Evolutionary conservation across 2,113 vertebrate genomes (phyloP).

Genomic region (Pomatostomus ruficeps): DNA sequence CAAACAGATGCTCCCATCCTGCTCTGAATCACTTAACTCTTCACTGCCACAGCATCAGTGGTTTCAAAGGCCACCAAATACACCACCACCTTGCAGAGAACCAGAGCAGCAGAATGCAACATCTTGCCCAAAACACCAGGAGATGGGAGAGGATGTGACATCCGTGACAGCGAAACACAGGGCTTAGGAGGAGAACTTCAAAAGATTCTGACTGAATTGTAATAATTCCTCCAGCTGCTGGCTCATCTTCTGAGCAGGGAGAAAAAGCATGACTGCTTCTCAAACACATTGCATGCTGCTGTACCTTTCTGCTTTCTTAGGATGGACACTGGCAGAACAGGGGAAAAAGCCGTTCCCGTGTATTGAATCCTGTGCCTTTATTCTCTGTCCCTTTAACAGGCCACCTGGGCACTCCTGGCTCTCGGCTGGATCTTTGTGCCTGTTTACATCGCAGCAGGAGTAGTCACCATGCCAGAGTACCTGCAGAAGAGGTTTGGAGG

Average conservation of each 20-base stretch:
- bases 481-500: constrained; percentile 89
- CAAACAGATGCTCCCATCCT: constrained; percentile 50
- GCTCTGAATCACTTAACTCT: constrained; percentile 32
- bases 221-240: background rate
- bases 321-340: background rate
- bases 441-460: constrained; percentile 85
- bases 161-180: background rate
- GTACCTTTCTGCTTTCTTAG: background rate
- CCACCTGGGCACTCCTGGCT: constrained; percentile 84
- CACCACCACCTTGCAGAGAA: background rate
- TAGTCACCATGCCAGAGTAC: constrained; percentile 91
- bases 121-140: background rate
- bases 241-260: background rate
- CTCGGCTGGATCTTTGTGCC: constrained; percentile 92
- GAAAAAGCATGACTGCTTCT: background rate
- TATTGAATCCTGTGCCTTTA: background rate
- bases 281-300: background rate
- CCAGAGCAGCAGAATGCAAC: background rate
- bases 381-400: constrained; percentile 66
- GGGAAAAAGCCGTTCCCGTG: background rate
- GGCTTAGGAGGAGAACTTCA: background rate
- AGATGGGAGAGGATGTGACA: background rate
- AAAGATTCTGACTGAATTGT: background rate
- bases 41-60: background rate
- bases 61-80: constrained; percentile 4